Evolutionary conservation across 2,888 invertebrate species (phyloP).

Genomic region (Synanthedon myopaeformis): DNA sequence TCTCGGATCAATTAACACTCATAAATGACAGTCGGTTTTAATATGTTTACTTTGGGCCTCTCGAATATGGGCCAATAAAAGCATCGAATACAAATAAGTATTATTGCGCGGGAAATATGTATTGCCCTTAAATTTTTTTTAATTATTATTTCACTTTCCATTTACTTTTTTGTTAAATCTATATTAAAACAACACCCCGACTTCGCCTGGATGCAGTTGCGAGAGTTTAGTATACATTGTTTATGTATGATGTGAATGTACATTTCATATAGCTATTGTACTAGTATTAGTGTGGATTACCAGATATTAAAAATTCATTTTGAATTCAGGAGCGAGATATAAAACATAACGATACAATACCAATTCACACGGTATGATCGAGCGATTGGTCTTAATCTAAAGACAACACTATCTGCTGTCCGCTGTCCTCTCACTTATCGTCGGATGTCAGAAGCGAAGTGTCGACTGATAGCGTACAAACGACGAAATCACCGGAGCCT

Average conservation of each 20-base stretch:
- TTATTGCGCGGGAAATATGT: constrained; percentile 5
- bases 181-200: no score
- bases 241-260: no score
- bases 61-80: constrained; percentile 7
- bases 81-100: constrained; percentile 14
- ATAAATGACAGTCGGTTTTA: constrained; percentile 15
- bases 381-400: neutral
- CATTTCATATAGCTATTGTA: no score
- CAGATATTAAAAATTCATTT: no score
- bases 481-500: no score
- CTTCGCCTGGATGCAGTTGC: no score
- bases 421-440: neutral
- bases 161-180: no score
- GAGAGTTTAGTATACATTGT: no score
- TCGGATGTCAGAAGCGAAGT: neutral
- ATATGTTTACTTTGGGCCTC: constrained; percentile 9
- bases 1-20: constrained; percentile 14
- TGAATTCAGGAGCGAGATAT: no score
- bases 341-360: neutral
- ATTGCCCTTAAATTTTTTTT: neutral
- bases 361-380: neutral
- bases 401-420: neutral
- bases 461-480: neutral
- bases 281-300: no score
- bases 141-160: neutral